Evolutionary conservation across 1,140 invertebrate species (phyloP), one percentile per base, ranked within the genome.

Genomic region (Lepidurus apus): DNA sequence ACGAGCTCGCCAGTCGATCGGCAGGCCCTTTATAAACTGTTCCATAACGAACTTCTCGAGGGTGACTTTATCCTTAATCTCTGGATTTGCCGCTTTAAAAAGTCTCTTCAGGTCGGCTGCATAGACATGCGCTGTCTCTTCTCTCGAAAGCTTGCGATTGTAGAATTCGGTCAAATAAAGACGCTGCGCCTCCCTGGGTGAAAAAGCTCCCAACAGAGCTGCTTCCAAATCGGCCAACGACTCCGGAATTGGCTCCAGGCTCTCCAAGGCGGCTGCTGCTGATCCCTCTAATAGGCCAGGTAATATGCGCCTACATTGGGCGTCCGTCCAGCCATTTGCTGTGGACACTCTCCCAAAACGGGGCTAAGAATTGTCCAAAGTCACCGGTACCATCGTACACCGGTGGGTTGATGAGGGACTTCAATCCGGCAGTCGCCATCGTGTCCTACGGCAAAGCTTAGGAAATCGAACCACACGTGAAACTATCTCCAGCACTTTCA

Each of bases 301-400:
- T 47, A 42, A 78, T 24, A 76, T 75, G 78, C 77, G 34, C 42
- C 34, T 79, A 78, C 17, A 7, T 26, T 34, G 10, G 42, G 74
- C 47, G 78, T 76, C 21, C 42, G 45, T 26, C 45, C 45, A 47
- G 45, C 17, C 17, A 17, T 47, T 47, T 17, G 45, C 45, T 47
- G 5, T 1, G 2, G 45, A 10, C 5, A 47, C 45, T 10, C 45
- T 10, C 9, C 17, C 10, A 47, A 47, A 47, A 47, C 45, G 45
- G 45, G 45, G 45, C 9, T 47, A 47, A 1, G 17, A 47, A 47
- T 17, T 47, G 9, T 17, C 45, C 45, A 42, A 24, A 76, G n/a
- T 43, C 45, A 2, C 45, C 42, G n/a, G 45, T 76, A 42, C 45
- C 42, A 43, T 43, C 45, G 45, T 76, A 76, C 17, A 76, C 42